A percentile compares a stretch with the other conserved stretches of the same genome.
phyloP scores from a whole-genome alignment of 2,888 invertebrate genomes.

The Ceramica pisi region DNA sequence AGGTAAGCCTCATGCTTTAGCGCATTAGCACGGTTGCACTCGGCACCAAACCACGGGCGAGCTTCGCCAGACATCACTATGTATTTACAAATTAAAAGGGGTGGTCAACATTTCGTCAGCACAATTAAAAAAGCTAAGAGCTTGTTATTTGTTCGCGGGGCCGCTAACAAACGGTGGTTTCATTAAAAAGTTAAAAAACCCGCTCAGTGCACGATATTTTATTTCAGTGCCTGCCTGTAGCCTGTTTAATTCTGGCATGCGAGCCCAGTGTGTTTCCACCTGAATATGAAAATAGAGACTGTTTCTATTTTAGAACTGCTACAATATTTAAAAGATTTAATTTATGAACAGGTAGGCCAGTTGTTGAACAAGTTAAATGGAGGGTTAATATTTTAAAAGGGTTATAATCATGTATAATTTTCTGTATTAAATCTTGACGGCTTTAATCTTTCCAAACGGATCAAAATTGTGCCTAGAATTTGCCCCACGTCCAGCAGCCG shows the following conservation, averaged over 20 bases:
- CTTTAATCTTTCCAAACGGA: no score
- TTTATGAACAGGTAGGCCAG: conserved; percentile 1
- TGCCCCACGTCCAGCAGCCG: background rate
- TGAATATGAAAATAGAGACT: conserved; percentile 46
- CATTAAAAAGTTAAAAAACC: conserved; percentile 64
- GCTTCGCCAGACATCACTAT: no score
- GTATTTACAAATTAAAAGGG: conserved; percentile 13
- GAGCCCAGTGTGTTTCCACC: conserved; percentile 31
- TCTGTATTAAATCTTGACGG: no score
- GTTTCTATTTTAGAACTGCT: conserved; percentile 36
- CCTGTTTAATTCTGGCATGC: conserved; percentile 35
- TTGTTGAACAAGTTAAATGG: conserved; percentile 18
- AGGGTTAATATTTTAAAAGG: conserved; percentile 23
- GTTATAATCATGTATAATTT: background rate
- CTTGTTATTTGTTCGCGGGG: conserved; percentile 56
- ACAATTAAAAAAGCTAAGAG: conserved; percentile 49
- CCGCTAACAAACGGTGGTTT: conserved; percentile 51
- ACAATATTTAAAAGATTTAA: conserved; percentile 30
- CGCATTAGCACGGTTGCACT: no score
- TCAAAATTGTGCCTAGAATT: background rate
- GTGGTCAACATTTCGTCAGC: conserved; percentile 5
- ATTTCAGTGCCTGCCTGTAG: conserved; percentile 26
- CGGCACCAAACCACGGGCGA: no score
- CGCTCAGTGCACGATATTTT: conserved; percentile 50
- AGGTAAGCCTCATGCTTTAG: no score